Base-by-base conservation (phyloP, 2,888 invertebrate species). In the Drosophila putrida region DNA sequence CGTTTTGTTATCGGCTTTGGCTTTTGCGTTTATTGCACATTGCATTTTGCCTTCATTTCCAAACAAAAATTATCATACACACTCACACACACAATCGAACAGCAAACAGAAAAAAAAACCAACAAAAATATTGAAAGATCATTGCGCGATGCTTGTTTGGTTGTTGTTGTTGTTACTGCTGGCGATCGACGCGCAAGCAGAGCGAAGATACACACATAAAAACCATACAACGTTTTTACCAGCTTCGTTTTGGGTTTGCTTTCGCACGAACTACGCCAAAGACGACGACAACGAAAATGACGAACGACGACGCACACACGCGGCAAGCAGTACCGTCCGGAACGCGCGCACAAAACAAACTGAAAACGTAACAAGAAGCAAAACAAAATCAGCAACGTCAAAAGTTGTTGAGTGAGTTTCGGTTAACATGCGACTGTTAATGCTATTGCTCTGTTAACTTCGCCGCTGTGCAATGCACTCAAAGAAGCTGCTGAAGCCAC, bases 271-370 rank as follows among this genome's bases (percentile, higher is more conserved):
- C 38, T 11, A 61, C 49, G 41, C 25, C 46, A 27, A 49, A 33
- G 55, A 36, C 53, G 35, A 43, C 20, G 36, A 27, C 50, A 33
- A 27, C 60, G 49, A 25, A 59, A 58, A 58, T 35, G 47, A 9
- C 31, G 31, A 11, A 62, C 46, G 36, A 60, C 67, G 59, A 44
- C 10, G 39, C 47, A 58, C 68, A 46, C 70, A 69, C 51, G 62
- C 80, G 55, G 43, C 68, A 58, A 46, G 50, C 49, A 61, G 51
- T 15, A 83, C 83, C 81, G 70, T 78, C 50, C 66, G 43, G 62
- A 53, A 79, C 77, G 79, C 81, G 81, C 79, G 77, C 81, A 70
- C 65, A 83, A 81, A 78, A 81, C 80, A 80, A 81, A 82, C 71
- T 82, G 77, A 60, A 61, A 58, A 36, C 70, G 58, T 53, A 61